These are phyloP conservation scores for Phymatocera aterrima DNA, from an alignment of 2,888 invertebrate genomes.

Conservation along the genomic window DNA sequence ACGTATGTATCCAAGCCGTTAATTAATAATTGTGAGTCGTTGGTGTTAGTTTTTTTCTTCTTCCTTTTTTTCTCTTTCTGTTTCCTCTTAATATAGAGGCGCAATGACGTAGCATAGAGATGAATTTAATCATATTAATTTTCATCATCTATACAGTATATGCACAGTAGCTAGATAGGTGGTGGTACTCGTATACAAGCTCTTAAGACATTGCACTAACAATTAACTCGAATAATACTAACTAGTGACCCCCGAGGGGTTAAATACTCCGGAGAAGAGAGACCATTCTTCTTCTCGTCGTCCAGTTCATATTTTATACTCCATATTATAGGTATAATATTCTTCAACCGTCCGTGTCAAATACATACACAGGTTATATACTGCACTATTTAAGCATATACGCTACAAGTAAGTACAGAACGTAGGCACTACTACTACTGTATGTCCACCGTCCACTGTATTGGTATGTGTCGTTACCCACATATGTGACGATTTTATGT, in stretches of 20 bases:
- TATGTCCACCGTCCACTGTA: background rate
- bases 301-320: background rate
- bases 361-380: background rate
- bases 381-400: too few relatives aligned
- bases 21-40: too few relatives aligned
- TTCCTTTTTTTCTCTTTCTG: too few relatives aligned
- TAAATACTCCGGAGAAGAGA: slow-evolving; percentile 58
- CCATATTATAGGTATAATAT: too few relatives aligned
- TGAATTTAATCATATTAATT: too few relatives aligned
- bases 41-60: too few relatives aligned
- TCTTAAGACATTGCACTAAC: slow-evolving; percentile 59
- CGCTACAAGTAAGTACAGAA: background rate
- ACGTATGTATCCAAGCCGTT: too few relatives aligned
- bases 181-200: slow-evolving; percentile 64
- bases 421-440: background rate
- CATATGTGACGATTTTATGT: background rate
- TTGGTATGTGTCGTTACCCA: background rate
- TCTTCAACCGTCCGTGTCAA: too few relatives aligned
- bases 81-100: too few relatives aligned
- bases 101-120: too few relatives aligned
- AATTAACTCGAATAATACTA: slow-evolving; percentile 65
- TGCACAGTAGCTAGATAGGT: slow-evolving; percentile 18
- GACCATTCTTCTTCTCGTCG: background rate
- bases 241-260: slow-evolving; percentile 63
- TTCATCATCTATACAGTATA: background rate